Evolutionary conservation across 2,113 vertebrate genomes (phyloP).

Genomic region (Pterocles gutturalis): DNA sequence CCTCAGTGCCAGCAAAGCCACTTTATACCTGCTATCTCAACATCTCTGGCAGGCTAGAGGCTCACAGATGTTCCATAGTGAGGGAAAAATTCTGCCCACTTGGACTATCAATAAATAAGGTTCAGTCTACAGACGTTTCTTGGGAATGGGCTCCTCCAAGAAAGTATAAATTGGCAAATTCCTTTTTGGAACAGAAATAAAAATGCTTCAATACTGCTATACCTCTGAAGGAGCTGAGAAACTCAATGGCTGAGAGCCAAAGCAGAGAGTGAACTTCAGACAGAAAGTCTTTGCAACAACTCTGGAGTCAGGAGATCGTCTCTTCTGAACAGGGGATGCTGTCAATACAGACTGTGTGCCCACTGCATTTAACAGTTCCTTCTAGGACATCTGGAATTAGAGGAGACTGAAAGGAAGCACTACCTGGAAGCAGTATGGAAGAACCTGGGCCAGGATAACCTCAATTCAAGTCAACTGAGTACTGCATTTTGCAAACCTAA

Average conservation of each 20-base stretch:
- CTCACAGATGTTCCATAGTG: background rate
- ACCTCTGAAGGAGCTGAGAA: background rate
- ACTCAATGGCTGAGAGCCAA: background rate
- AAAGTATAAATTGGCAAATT: background rate
- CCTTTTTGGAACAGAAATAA: background rate
- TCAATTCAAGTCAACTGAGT: background rate
- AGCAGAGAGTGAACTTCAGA: background rate
- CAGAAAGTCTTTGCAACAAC: background rate
- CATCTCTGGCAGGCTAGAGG: background rate
- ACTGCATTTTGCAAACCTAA: background rate
- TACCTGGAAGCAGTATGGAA: background rate
- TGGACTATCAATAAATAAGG: background rate
- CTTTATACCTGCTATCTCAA: background rate
- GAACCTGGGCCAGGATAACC: background rate
- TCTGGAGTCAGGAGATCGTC: too few species aligned
- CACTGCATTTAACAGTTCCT: background rate
- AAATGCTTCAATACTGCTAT: background rate
- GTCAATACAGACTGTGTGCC: accelerated
- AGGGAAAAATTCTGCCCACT: background rate
- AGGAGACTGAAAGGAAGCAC: background rate
- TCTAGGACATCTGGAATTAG: background rate
- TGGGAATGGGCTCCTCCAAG: background rate
- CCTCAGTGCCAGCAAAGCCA: background rate
- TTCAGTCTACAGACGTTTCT: background rate
- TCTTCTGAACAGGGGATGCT: background rate